These are phyloP conservation scores for Takifugu ocellatus DNA, from an alignment of 2,797 vertebrate genomes.

Conservation along the genomic window DNA sequence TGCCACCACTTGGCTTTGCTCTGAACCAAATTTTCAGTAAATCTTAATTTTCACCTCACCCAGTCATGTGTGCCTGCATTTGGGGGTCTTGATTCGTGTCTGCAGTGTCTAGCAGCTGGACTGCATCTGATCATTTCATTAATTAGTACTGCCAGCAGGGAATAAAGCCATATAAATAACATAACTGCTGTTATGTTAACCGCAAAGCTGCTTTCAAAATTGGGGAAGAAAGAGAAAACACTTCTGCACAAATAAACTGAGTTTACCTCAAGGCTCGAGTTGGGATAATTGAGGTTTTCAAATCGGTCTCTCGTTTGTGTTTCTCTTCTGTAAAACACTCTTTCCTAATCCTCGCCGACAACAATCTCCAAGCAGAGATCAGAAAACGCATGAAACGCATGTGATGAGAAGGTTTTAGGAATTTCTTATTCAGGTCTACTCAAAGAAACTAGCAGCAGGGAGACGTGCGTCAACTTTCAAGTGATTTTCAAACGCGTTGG, in stretches of 20 bases:
- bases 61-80: too few species aligned
- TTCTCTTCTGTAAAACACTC: not conserved
- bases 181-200: not conserved
- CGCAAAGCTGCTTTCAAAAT: not conserved
- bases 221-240: not conserved
- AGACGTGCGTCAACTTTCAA: slow-evolving; percentile 3
- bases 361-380: slow-evolving; percentile 3
- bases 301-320: not conserved
- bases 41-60: too few species aligned
- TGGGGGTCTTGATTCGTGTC: too few species aligned
- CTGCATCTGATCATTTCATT: not conserved
- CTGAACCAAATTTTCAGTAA: too few species aligned
- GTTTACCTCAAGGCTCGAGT: slow-evolving; percentile 5
- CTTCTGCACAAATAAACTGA: not conserved
- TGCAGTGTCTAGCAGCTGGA: too few species aligned
- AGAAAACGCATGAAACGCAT: slow-evolving; percentile 2
- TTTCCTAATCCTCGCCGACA: slow-evolving; percentile 6
- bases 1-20: too few species aligned
- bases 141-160: not conserved
- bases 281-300: slow-evolving; percentile 4
- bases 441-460: not conserved
- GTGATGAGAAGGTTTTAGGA: slow-evolving; percentile 4
- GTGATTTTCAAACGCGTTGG: not conserved
- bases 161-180: not conserved
- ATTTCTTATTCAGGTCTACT: slow-evolving; percentile 12